Percentiles rank a stretch among this genome's conserved stretches.
phyloP scores from a whole-genome alignment of 2,888 invertebrate species.

The Ochlodes sylvanus region DNA sequence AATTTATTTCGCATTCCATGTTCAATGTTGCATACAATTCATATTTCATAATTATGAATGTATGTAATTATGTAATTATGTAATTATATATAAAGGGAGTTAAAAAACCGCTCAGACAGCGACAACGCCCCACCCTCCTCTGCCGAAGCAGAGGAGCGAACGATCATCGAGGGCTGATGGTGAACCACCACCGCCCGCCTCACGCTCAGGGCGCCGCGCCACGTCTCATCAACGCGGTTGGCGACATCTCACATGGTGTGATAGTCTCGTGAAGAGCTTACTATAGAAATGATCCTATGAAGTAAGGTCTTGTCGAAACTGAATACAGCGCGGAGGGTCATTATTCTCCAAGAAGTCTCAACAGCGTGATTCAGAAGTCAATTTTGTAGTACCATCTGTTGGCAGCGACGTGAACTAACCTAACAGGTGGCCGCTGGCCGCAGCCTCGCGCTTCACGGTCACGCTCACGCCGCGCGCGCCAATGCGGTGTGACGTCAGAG shows the following conservation, averaged over 20 bases:
- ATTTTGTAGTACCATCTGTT: slow-evolving; percentile 9
- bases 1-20: no score
- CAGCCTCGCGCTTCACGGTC: background rate
- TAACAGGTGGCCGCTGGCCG: background rate
- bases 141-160: slow-evolving; percentile 46
- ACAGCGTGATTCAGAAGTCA: background rate
- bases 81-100: no score
- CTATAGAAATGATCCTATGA: slow-evolving; percentile 58
- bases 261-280: slow-evolving; percentile 55
- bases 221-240: slow-evolving; percentile 55
- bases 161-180: slow-evolving; percentile 39
- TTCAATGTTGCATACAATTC: no score
- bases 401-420: background rate
- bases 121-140: slow-evolving; percentile 49
- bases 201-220: slow-evolving; percentile 53
- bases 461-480: background rate
- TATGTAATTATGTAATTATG: no score
- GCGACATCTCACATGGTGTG: slow-evolving; percentile 50
- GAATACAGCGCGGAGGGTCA: background rate
- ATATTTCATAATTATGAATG: no score
- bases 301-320: slow-evolving; percentile 49
- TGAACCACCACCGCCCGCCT: slow-evolving; percentile 48
- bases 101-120: slow-evolving; percentile 51
- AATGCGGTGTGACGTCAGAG: background rate
- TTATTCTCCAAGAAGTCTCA: background rate